These are phyloP conservation scores for Prunella himalayana DNA, from an alignment of 2,113 vertebrate genomes.

Conservation along the genomic window DNA sequence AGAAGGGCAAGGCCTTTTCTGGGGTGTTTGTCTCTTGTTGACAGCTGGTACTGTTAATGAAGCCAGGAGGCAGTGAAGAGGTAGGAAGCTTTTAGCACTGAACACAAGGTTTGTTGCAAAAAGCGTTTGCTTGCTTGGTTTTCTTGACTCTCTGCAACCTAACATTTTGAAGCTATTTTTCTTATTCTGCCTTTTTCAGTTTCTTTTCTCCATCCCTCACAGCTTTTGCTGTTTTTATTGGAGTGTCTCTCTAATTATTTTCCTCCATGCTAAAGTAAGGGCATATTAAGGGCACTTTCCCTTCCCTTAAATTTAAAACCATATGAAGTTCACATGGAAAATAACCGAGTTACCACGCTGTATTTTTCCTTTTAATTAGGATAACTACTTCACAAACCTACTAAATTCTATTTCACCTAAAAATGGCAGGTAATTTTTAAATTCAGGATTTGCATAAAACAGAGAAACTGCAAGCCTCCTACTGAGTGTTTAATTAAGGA, in stretches of 20 bases:
- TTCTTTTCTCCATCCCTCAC: neutral
- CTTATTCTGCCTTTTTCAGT: neutral
- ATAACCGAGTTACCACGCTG: rapidly evolving
- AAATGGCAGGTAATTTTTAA: neutral
- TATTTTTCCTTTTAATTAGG: neutral
- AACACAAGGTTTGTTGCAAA: neutral
- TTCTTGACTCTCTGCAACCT: neutral
- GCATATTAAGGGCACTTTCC: neutral
- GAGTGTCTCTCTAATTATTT: neutral
- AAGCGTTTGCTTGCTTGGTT: neutral
- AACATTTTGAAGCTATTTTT: neutral
- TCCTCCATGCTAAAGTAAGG: neutral
- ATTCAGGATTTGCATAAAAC: neutral
- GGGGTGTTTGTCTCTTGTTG: neutral
- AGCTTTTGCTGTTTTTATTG: neutral
- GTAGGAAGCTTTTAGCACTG: neutral
- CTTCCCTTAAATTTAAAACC: neutral
- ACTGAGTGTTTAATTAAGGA: neutral
- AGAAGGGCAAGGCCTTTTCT: neutral
- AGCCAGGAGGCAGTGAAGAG: neutral
- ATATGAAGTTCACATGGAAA: neutral
- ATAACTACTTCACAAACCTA: neutral
- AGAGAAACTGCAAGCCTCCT: neutral
- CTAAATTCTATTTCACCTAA: neutral
- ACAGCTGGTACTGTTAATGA: neutral